A percentile compares a stretch with the other conserved stretches of the same genome.
Conservation (phyloP, 2,113 vertebrate species). For the Baryphthengus martii region DNA sequence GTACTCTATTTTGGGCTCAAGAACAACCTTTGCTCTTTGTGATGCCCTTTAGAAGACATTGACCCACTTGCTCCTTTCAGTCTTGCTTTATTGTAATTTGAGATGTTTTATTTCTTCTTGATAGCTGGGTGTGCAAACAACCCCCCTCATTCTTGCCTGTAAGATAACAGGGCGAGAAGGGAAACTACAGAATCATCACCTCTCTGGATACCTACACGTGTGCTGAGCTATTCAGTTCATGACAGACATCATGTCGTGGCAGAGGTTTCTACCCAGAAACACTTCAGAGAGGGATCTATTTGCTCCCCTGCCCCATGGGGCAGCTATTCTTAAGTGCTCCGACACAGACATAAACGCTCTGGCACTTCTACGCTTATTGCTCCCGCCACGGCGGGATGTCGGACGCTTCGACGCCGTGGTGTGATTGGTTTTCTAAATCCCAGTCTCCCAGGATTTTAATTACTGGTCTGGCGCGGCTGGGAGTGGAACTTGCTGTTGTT, state of each 20-base stretch:
- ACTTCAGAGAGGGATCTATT: slow-evolving; percentile 25
- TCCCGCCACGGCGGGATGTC: slow-evolving; percentile 43
- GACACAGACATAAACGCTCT: slow-evolving; percentile 55
- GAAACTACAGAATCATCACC: not conserved
- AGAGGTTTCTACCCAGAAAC: slow-evolving; percentile 35
- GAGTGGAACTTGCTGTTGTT: slow-evolving; percentile 64
- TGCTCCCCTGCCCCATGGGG: slow-evolving; percentile 50
- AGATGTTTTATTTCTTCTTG: not conserved
- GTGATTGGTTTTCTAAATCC: slow-evolving; percentile 74
- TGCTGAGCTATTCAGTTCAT: not conserved
- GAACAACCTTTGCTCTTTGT: not conserved
- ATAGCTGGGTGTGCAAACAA: not conserved
- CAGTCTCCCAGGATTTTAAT: slow-evolving; percentile 77
- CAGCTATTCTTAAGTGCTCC: slow-evolving; percentile 26
- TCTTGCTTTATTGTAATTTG: not conserved
- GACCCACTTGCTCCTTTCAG: not conserved
- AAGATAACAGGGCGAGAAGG: not conserved
- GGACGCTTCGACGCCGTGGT: slow-evolving; percentile 22
- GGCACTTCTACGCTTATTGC: slow-evolving; percentile 61
- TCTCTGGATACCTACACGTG: rapidly evolving
- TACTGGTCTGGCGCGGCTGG: slow-evolving; percentile 68
- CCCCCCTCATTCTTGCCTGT: not conserved
- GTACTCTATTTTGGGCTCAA: not conserved
- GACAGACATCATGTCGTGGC: slow-evolving; percentile 16
- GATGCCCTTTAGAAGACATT: too few species aligned